Percentiles rank a stretch among this genome's conserved stretches.
phyloP scores from a whole-genome alignment of 2,113 vertebrate genomes.

The Phrynocephalus versicolor region DNA sequence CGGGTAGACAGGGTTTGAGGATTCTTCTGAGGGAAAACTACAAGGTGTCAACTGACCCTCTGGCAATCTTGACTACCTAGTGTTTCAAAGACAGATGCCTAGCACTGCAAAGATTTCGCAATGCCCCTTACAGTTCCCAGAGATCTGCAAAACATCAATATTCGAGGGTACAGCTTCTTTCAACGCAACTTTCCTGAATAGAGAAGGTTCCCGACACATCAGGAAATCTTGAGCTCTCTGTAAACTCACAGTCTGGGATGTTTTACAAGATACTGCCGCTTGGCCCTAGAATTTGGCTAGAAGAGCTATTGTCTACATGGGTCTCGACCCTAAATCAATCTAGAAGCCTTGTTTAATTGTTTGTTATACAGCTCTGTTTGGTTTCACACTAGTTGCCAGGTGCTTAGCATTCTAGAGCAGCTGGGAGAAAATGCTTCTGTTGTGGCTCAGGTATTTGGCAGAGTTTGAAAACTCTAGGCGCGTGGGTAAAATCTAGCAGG shows the following conservation, averaged over 20 bases:
- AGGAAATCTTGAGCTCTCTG: no score
- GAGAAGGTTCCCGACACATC: background rate
- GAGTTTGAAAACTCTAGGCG: background rate
- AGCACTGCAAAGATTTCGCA: background rate
- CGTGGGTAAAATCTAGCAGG: background rate
- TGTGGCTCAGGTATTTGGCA: rapidly evolving
- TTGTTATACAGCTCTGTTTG: background rate
- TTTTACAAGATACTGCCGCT: background rate
- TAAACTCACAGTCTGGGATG: no score
- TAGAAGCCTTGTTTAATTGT: background rate
- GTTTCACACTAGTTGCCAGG: conserved; percentile 12
- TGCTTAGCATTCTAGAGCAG: background rate
- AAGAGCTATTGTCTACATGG: background rate
- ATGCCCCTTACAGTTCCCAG: background rate
- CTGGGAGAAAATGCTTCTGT: no score
- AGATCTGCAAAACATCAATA: no score
- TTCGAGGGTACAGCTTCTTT: background rate
- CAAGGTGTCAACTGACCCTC: background rate
- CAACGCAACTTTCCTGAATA: background rate
- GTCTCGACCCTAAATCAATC: background rate
- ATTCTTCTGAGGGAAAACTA: background rate
- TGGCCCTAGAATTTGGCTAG: background rate
- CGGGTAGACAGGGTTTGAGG: background rate
- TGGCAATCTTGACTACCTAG: no score
- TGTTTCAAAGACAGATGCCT: background rate